These are phyloP conservation scores for Panthera leo DNA, from an alignment of 2,113 vertebrate species.

Conservation along the genomic window DNA sequence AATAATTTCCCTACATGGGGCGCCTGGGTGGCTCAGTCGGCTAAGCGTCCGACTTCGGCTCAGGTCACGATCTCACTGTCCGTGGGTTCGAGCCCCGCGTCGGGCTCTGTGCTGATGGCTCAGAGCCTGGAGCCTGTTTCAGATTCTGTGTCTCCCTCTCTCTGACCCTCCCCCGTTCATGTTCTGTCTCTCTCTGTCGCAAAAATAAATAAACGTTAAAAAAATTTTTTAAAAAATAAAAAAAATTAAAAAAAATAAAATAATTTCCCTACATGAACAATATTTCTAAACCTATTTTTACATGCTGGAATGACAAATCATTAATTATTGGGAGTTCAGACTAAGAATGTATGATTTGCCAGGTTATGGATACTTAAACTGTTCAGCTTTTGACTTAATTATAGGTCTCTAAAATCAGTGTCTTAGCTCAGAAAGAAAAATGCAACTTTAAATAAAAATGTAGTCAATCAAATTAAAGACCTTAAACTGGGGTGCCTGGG, in stretches of 20 bases:
- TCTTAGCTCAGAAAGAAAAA: slow-evolving; percentile 50
- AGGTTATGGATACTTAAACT: slow-evolving; percentile 5
- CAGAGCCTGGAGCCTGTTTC: no score
- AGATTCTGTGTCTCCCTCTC: no score
- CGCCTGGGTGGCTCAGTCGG: no score
- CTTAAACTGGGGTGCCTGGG: not conserved
- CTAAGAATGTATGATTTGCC: slow-evolving; percentile 5
- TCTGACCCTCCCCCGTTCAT: no score
- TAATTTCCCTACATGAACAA: not conserved
- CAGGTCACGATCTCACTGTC: no score
- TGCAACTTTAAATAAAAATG: slow-evolving; percentile 49
- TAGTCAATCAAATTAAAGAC: not conserved
- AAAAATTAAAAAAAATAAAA: not conserved
- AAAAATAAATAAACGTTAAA: no score
- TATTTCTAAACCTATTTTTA: slow-evolving; percentile 23
- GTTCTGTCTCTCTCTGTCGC: no score
- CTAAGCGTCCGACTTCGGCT: no score
- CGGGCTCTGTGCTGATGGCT: no score
- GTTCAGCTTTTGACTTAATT: slow-evolving; percentile 41
- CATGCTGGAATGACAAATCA: not conserved
- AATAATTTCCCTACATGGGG: not conserved
- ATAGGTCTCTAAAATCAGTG: not conserved
- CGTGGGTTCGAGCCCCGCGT: no score
- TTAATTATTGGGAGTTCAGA: not conserved
- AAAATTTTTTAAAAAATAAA: no score